Percentiles rank a stretch among this genome's conserved stretches.
Conservation (phyloP, 2,888 invertebrate species). For the Nomada flava region DNA sequence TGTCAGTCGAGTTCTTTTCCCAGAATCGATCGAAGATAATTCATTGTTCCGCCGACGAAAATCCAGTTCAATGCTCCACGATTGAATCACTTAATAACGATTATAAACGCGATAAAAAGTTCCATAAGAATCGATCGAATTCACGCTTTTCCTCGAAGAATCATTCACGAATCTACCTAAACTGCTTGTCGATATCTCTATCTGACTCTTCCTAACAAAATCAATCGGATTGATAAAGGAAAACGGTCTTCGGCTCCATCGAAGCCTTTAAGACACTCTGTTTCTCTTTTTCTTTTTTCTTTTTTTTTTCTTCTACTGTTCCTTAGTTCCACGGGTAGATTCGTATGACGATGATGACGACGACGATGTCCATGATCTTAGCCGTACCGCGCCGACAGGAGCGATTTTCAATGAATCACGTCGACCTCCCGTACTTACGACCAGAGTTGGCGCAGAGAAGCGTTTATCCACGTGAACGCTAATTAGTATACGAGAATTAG, state of each 20-base stretch:
- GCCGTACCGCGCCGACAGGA: slow-evolving; percentile 42
- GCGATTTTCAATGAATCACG: slow-evolving; percentile 42
- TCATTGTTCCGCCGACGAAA: too few relatives aligned
- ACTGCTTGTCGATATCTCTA: too few relatives aligned
- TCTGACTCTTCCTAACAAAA: background rate
- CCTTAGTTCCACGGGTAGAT: slow-evolving; percentile 50
- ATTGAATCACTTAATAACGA: too few relatives aligned
- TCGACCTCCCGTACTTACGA: slow-evolving; percentile 21
- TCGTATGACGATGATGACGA: slow-evolving; percentile 37
- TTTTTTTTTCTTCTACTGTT: slow-evolving; percentile 13
- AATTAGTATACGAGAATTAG: slow-evolving; percentile 71
- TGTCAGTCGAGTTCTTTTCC: too few relatives aligned
- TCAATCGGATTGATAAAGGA: background rate
- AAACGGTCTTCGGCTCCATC: background rate
- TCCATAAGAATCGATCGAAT: background rate
- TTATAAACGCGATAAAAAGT: too few relatives aligned
- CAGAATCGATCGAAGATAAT: background rate
- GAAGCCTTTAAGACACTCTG: slow-evolving; percentile 25
- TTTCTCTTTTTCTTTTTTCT: slow-evolving; percentile 5
- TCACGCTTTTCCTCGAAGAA: slow-evolving; percentile 25
- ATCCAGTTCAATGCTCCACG: too few relatives aligned
- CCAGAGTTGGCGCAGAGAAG: slow-evolving; percentile 43
- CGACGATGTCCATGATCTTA: slow-evolving; percentile 31
- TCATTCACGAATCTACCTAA: slow-evolving; percentile 56
- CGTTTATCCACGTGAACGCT: slow-evolving; percentile 56